Percentiles rank a stretch among this genome's conserved stretches.
Evolutionary conservation across 2,113 vertebrate species (phyloP).

Genomic region (Leucopsar rothschildi): DNA sequence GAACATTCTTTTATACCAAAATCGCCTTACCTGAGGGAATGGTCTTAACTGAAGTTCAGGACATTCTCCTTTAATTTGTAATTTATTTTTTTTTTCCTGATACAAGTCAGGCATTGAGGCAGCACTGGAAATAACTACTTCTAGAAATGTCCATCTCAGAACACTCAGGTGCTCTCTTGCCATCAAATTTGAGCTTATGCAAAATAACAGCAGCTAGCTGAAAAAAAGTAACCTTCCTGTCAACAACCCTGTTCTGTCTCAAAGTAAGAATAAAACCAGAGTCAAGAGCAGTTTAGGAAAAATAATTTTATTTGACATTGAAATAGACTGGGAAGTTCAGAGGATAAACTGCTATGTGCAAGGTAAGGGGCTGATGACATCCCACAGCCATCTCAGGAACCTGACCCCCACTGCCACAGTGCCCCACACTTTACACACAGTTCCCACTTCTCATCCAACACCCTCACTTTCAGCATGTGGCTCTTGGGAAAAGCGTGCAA

Average conservation of each 20-base stretch:
- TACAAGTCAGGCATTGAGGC: neutral
- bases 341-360: neutral
- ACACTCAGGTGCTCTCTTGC: neutral
- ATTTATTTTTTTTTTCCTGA: neutral
- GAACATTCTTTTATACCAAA: neutral
- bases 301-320: rapidly evolving
- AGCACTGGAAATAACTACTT: neutral
- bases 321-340: neutral
- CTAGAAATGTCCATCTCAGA: neutral
- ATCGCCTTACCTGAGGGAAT: neutral
- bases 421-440: neutral
- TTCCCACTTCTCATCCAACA: neutral
- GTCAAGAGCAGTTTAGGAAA: neutral
- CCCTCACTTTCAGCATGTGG: neutral
- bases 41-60: neutral
- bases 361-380: neutral
- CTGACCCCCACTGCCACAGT: neutral
- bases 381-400: rapidly evolving
- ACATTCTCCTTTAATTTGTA: neutral
- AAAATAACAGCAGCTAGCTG: neutral
- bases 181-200: neutral
- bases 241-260: neutral
- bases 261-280: neutral
- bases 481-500: neutral
- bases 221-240: neutral